These are phyloP conservation scores for Dinothrombium tinctorium DNA, from an alignment of 1,140 invertebrate genomes.

Conservation along the genomic window DNA sequence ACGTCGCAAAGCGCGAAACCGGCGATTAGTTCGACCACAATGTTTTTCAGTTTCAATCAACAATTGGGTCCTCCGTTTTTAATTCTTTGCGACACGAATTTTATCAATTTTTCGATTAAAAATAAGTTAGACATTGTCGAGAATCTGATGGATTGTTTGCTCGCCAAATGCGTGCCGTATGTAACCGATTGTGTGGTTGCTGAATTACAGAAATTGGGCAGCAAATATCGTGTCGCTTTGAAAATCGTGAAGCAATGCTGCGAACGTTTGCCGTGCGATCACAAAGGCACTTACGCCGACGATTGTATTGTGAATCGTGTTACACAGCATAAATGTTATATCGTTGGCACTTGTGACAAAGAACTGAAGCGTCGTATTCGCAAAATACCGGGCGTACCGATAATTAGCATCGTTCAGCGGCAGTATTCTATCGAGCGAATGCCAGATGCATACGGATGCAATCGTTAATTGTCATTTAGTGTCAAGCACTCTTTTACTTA, in stretches of 20 bases:
- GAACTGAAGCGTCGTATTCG: constrained; percentile 84
- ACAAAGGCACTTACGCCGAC: constrained; percentile 98
- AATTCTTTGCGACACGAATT: constrained; percentile 91
- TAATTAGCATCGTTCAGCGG: constrained; percentile 84
- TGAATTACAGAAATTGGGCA: constrained; percentile 93
- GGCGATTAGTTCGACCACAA: constrained; percentile 11
- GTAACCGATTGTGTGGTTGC: constrained; percentile 94
- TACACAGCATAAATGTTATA: constrained; percentile 94
- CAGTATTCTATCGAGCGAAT: constrained; percentile 87
- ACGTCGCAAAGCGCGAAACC: background rate
- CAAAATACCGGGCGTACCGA: constrained; percentile 95
- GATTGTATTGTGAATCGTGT: constrained; percentile 92
- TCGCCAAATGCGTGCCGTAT: constrained; percentile 95
- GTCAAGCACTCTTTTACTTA: too few relatives aligned
- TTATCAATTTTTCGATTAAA: constrained; percentile 96
- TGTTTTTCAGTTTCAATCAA: constrained; percentile 98
- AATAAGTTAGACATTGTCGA: constrained; percentile 91
- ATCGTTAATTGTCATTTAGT: too few relatives aligned
- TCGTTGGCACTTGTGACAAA: constrained; percentile 96
- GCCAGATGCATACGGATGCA: constrained; percentile 93
- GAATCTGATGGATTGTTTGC: constrained; percentile 96
- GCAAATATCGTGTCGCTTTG: constrained; percentile 81
- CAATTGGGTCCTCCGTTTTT: constrained; percentile 95
- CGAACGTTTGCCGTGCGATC: constrained; percentile 70
- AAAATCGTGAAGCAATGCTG: constrained; percentile 92